phyloP scores from a whole-genome alignment of 2,888 invertebrate genomes.

The Trichopoda pennipes region DNA sequence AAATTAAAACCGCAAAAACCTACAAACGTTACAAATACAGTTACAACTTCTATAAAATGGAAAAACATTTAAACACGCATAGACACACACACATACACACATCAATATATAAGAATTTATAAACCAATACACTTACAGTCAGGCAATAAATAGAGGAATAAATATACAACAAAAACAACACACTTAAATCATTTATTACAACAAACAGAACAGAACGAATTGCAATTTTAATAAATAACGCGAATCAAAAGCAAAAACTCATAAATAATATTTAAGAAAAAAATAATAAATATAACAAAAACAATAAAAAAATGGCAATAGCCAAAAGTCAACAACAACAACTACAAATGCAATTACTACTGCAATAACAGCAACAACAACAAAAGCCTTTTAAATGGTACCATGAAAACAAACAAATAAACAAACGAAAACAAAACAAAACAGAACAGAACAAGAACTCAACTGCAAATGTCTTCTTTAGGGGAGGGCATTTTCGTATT shows the following conservation, averaged over 20 bases:
- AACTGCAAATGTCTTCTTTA: slow-evolving; percentile 21
- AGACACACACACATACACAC: slow-evolving; percentile 16
- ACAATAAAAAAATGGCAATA: slow-evolving; percentile 31
- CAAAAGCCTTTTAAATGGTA: slow-evolving; percentile 21
- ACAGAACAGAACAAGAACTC: no score
- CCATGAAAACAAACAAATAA: slow-evolving; percentile 17
- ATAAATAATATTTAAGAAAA: slow-evolving; percentile 43
- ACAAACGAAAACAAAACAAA: no score
- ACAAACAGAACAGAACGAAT: slow-evolving; percentile 68
- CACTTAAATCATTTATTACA: slow-evolving; percentile 59
- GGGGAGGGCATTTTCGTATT: slow-evolving; percentile 30
- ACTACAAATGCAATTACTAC: background rate
- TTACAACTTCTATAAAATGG: slow-evolving; percentile 26
- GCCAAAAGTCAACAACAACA: slow-evolving; percentile 45
- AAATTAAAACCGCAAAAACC: slow-evolving; percentile 33
- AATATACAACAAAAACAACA: slow-evolving; percentile 28
- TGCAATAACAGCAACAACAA: slow-evolving; percentile 33
- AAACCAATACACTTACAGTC: background rate
- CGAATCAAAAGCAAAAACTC: slow-evolving; percentile 25
- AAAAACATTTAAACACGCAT: slow-evolving; percentile 27
- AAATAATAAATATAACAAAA: slow-evolving; percentile 37
- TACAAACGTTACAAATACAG: slow-evolving; percentile 26
- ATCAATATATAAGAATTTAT: background rate
- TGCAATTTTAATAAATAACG: slow-evolving; percentile 52
- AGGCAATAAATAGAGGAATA: slow-evolving; percentile 31